Conservation (phyloP, 2,797 vertebrate species). For the Microhierax caerulescens region DNA sequence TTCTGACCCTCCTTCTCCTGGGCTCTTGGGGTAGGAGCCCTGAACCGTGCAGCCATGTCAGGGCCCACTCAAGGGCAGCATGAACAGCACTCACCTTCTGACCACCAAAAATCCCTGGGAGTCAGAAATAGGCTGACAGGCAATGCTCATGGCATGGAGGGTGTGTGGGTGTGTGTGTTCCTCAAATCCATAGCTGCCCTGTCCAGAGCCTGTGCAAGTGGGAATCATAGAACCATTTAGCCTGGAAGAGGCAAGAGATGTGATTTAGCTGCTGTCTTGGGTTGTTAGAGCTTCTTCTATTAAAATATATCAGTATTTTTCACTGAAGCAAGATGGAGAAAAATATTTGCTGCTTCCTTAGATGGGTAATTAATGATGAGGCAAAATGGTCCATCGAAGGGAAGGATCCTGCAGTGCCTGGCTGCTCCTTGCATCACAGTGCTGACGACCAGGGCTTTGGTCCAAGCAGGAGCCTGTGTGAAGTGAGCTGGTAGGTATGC, state of each 20-base stretch:
- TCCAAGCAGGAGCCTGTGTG: fast-evolving
- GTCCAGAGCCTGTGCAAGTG: not conserved
- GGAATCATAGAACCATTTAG: too few species aligned
- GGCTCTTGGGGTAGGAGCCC: not conserved
- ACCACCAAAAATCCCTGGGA: not conserved
- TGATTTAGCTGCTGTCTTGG: not conserved
- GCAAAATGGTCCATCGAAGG: not conserved
- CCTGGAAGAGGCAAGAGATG: not conserved
- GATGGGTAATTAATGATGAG: not conserved
- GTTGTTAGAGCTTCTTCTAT: not conserved
- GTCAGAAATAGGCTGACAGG: not conserved
- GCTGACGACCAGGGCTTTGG: fast-evolving
- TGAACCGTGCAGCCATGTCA: fast-evolving
- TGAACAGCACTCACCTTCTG: not conserved
- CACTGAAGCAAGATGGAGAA: not conserved
- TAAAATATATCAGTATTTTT: too few species aligned
- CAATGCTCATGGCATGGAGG: fast-evolving
- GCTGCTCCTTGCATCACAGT: fast-evolving
- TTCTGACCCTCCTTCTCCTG: not conserved
- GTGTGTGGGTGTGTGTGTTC: not conserved
- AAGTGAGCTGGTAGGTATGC: not conserved
- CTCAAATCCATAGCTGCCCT: not conserved
- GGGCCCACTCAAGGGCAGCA: fast-evolving
- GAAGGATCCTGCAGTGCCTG: not conserved
- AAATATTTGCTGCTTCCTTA: not conserved